Conservation (phyloP, 2,113 vertebrate genomes). For the Pholis gunnellus region DNA sequence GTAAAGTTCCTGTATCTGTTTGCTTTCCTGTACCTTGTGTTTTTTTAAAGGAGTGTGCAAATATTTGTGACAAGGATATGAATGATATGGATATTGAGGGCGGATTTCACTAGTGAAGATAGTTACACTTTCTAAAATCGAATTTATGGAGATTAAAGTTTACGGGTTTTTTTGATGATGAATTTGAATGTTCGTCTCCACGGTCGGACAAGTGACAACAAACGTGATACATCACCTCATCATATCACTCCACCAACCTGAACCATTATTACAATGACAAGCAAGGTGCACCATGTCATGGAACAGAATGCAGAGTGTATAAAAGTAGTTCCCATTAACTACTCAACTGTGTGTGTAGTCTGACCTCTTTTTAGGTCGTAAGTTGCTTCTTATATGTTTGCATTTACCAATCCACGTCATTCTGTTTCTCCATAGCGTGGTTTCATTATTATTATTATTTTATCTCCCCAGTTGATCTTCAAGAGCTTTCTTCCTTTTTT, state of each 20-base stretch:
- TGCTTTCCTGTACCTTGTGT: conserved; percentile 39
- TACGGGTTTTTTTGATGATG: not conserved
- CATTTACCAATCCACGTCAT: not conserved
- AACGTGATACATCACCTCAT: too few relatives aligned
- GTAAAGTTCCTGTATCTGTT: conserved; percentile 62
- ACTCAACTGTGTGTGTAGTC: not conserved
- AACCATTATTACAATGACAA: too few relatives aligned
- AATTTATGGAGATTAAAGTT: not conserved
- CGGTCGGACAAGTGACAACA: too few relatives aligned
- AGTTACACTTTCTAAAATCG: conserved; percentile 6
- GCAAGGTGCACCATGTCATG: too few relatives aligned
- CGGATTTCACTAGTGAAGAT: conserved; percentile 30
- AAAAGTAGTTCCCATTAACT: not conserved
- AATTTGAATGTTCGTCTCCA: too few relatives aligned
- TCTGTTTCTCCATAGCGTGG: not conserved
- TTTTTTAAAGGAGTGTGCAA: conserved; percentile 54
- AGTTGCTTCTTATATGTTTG: not conserved
- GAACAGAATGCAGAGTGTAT: not conserved
- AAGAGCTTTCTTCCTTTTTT: not conserved
- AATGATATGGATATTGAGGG: conserved; percentile 19
- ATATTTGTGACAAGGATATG: conserved; percentile 51
- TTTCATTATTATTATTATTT: too few relatives aligned
- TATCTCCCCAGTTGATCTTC: not conserved
- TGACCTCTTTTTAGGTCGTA: not conserved
- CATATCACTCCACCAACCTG: too few relatives aligned